These are phyloP conservation scores for Hippocampus guttulatus DNA, from an alignment of 2,113 vertebrate species.

Conservation along the genomic window DNA sequence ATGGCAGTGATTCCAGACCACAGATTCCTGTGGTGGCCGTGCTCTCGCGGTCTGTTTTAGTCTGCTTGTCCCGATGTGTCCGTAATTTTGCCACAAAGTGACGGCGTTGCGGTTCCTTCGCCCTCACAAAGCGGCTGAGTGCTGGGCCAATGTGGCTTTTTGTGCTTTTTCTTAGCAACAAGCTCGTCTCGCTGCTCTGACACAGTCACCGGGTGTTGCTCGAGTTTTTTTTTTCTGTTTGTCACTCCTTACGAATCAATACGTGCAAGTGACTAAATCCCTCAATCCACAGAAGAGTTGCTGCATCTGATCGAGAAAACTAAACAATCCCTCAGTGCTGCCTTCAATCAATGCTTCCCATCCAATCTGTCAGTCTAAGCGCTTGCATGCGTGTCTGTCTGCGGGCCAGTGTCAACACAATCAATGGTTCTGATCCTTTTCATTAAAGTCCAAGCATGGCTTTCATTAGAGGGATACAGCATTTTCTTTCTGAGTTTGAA, in stretches of 20 bases:
- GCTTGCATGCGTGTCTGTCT: constrained; percentile 37
- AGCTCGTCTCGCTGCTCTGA: constrained; percentile 17
- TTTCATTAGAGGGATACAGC: constrained; percentile 65
- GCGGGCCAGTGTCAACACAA: constrained; percentile 45
- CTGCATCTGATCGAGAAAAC: constrained; percentile 36
- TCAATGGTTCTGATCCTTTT: constrained; percentile 65
- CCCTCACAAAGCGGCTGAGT: constrained; percentile 51
- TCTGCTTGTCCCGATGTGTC: constrained; percentile 51
- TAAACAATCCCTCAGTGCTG: constrained; percentile 48
- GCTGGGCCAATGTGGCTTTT: constrained; percentile 60
- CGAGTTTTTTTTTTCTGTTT: background rate
- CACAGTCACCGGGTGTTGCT: background rate
- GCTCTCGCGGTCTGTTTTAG: constrained; percentile 57
- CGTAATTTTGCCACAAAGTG: constrained; percentile 58
- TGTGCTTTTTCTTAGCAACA: constrained; percentile 60
- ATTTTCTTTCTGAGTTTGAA: constrained; percentile 46
- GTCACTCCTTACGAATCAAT: constrained; percentile 38
- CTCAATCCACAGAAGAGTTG: constrained; percentile 42
- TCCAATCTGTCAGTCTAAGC: constrained; percentile 51
- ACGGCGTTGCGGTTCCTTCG: constrained; percentile 58
- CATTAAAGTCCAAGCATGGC: constrained; percentile 61
- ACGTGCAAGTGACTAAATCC: constrained; percentile 43
- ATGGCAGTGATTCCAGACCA: constrained; percentile 67
- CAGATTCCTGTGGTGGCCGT: constrained; percentile 70
- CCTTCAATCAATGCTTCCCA: constrained; percentile 57